These are phyloP conservation scores for Campylorhamphus procurvoides DNA, from an alignment of 2,113 vertebrate genomes.

Conservation along the genomic window DNA sequence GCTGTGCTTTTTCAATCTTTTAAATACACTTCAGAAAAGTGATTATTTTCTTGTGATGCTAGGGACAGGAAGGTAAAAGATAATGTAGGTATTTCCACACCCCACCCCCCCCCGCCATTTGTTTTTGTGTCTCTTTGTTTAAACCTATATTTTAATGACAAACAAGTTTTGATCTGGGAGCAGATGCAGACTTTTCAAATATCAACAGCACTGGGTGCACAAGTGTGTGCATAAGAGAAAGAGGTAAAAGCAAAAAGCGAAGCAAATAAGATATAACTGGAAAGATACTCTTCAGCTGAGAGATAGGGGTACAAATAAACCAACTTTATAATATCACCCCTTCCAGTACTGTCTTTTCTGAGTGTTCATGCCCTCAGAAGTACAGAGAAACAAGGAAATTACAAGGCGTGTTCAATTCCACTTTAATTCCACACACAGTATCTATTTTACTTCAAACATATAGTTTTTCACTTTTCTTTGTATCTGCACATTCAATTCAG, in stretches of 20 bases:
- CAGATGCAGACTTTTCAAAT: not conserved
- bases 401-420: not conserved
- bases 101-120: fast-evolving
- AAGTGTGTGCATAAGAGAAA: not conserved
- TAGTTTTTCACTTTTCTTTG: not conserved
- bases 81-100: not conserved
- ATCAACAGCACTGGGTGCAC: not conserved
- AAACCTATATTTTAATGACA: not conserved
- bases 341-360: not conserved
- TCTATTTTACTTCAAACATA: not conserved
- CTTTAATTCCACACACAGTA: not conserved
- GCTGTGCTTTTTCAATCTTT: not conserved
- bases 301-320: not conserved
- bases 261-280: not conserved
- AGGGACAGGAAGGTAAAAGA: not conserved
- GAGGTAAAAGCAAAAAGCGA: not conserved
- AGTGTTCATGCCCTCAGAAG: not conserved
- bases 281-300: not conserved
- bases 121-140: not conserved
- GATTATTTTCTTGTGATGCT: not conserved
- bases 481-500: not conserved
- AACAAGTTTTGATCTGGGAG: not conserved
- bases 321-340: not conserved
- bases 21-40: not conserved
- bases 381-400: not conserved